Evolutionary conservation across 2,797 vertebrate genomes (phyloP).

Genomic region (Pampus argenteus): DNA sequence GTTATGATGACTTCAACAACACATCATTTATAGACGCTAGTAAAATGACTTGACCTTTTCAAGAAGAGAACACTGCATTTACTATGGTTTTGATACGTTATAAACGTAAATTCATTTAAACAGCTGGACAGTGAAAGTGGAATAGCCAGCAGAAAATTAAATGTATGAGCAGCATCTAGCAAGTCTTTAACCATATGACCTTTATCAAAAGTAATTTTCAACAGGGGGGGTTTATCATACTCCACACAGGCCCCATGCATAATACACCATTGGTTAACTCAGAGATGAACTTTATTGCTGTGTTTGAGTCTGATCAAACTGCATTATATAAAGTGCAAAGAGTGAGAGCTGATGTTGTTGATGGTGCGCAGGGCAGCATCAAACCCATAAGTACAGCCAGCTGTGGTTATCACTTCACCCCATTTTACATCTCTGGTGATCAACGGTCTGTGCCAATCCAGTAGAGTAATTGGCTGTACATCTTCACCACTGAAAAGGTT

Average conservation of each 20-base stretch:
- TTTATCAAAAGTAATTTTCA: conserved; percentile 78
- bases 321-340: neutral
- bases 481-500: conserved; percentile 78
- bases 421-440: conserved; percentile 71
- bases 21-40: neutral
- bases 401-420: conserved; percentile 53
- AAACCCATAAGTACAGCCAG: conserved; percentile 45
- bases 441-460: conserved; percentile 61
- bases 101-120: no score
- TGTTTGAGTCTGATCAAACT: conserved; percentile 17
- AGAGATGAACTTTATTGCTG: conserved; percentile 6
- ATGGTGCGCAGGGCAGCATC: conserved; percentile 31
- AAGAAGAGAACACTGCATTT: neutral
- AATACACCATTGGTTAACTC: conserved; percentile 56
- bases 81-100: neutral
- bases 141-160: conserved; percentile 53
- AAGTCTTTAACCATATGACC: conserved; percentile 76
- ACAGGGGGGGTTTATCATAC: conserved; percentile 61
- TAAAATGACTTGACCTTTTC: neutral
- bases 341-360: conserved; percentile 29
- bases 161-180: conserved; percentile 59
- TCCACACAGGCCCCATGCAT: conserved; percentile 54
- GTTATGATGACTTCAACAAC: neutral
- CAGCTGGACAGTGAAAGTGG: conserved; percentile 10
- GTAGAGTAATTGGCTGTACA: conserved; percentile 74